Evolutionary conservation across 2,888 invertebrate species (phyloP).

Genomic region (Helleia helle): DNA sequence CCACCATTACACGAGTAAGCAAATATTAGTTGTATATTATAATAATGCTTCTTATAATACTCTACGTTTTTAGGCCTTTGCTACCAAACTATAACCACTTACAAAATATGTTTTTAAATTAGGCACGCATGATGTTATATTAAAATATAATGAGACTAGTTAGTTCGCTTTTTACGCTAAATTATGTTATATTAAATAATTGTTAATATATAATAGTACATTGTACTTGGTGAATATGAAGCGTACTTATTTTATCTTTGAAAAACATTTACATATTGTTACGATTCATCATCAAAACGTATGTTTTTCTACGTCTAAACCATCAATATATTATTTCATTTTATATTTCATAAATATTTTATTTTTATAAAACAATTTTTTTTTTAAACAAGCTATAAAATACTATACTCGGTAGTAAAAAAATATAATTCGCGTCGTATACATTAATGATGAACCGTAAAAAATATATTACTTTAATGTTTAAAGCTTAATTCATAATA

Average conservation of each 20-base stretch:
- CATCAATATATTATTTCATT: too few relatives aligned
- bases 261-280: conserved; percentile 26
- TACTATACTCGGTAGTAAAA: too few relatives aligned
- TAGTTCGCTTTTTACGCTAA: conserved; percentile 62
- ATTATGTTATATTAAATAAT: conserved; percentile 37
- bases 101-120: conserved; percentile 29
- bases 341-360: too few relatives aligned
- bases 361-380: too few relatives aligned
- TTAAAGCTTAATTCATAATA: background rate
- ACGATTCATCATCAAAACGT: background rate
- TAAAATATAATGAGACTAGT: conserved; percentile 67
- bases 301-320: too few relatives aligned
- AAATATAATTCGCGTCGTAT: too few relatives aligned
- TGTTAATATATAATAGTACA: conserved; percentile 38
- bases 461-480: background rate
- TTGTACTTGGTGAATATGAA: conserved; percentile 67
- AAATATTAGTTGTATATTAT: background rate
- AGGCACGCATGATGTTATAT: conserved; percentile 68
- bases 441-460: background rate
- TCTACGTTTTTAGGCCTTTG: conserved; percentile 4
- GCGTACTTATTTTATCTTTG: conserved; percentile 53
- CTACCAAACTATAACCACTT: conserved; percentile 1
- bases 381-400: too few relatives aligned
- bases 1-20: background rate
- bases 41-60: background rate